phyloP scores from a whole-genome alignment of 1,140 invertebrate species.

The Drosophila virilis region DNA sequence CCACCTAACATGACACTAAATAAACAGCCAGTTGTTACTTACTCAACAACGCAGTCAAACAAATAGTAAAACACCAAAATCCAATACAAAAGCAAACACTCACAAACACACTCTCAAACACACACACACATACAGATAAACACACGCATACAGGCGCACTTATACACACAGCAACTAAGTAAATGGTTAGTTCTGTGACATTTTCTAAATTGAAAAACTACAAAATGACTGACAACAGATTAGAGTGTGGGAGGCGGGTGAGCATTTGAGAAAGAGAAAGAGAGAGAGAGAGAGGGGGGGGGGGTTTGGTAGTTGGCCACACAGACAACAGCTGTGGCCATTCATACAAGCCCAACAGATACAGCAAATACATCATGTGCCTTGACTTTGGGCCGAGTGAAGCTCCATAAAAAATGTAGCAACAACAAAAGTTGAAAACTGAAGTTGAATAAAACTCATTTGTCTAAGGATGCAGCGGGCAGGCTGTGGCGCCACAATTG shows the following conservation, averaged over 20 bases:
- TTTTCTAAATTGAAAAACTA: constrained; percentile 82
- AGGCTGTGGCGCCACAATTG: background rate
- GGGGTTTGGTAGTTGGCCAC: background rate
- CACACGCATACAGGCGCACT: constrained; percentile 15
- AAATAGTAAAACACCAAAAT: constrained; percentile 64
- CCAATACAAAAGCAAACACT: constrained; percentile 67
- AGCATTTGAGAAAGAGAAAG: background rate
- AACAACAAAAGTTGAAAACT: constrained; percentile 7
- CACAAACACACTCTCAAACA: constrained; percentile 12
- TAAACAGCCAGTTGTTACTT: constrained; percentile 80
- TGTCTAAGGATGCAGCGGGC: constrained; percentile 1
- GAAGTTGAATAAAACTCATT: constrained; percentile 31
- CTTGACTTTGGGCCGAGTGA: constrained; percentile 39
- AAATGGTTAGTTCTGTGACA: constrained; percentile 82
- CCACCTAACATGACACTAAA: constrained; percentile 76
- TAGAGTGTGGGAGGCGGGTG: constrained; percentile 44
- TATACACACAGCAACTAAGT: constrained; percentile 48
- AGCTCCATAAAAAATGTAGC: constrained; percentile 2
- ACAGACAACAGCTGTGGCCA: constrained; percentile 57
- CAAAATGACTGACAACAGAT: constrained; percentile 80
- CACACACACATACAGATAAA: constrained; percentile 18
- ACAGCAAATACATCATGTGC: constrained; percentile 25
- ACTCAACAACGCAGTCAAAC: constrained; percentile 77
- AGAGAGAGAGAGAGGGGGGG: constrained; percentile 33
- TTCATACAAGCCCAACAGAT: constrained; percentile 32